Base-by-base conservation (phyloP, 1,140 invertebrate species). In the Drosophila parvula region DNA sequence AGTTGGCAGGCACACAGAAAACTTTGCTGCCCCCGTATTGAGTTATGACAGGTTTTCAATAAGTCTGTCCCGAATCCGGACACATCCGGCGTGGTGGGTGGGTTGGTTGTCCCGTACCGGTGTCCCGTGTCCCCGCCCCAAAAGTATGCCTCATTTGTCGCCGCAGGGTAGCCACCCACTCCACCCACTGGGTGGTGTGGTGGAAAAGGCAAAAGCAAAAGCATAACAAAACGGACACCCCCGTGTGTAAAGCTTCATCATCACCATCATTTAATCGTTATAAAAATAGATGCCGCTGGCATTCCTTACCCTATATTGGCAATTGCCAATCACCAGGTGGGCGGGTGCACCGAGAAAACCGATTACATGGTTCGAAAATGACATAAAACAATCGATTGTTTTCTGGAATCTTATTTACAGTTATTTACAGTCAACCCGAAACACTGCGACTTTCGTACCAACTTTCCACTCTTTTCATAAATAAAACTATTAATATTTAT, bases 281-380 rank as follows among this genome's bases (percentile, higher is more conserved):
- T 74, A 83, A 62, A 79, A 79, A 82, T 83, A 71, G 67, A 65
- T 67, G 41, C 48, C 62, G 36, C 22, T 5, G 43, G 67, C 67
- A 59, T 73, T 58, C 69, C 53, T 36, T 71, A 43, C 3, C 22
- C 22, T 22, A 22, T 73, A 73, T 71, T 71, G 65, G 4, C 44
- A 41, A 70, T 71, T 58, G 47, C 30, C 18, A 36, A 47, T 30
- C 64, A 58, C 50, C 43, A 28, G 61, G 51, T 8, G 64, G 48
- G 48, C 10, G 47, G n/a, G 12, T n/a, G 12, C 43, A 55, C 62
- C 27, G 65, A 5, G 28, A 43, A 40, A 69, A 65, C 0, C 22
- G 12, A 51, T 48, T 36, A 5, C 6, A 32, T 5, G 14, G 1
- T 9, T n/a, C 28, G 4, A 14, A 32, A 8, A 53, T 55, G 12